Conservation (phyloP, 2,888 invertebrate genomes). For the Nomada fabriciana region DNA sequence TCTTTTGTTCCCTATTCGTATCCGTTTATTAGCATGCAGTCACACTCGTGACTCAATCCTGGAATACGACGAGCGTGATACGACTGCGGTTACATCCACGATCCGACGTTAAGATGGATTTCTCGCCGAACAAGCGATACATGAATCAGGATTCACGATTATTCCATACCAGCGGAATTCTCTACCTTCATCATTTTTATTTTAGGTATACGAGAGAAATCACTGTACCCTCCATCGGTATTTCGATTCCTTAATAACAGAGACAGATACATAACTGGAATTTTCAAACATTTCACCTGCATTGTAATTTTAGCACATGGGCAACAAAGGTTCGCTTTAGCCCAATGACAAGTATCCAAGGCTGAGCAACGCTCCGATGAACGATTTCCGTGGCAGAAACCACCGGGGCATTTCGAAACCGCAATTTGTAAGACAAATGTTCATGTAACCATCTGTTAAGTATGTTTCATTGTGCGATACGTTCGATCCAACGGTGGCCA, state of each 20-base stretch:
- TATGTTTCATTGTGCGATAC: conserved; percentile 61
- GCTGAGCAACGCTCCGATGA: neutral
- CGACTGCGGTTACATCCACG: conserved; percentile 58
- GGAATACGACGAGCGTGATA: conserved; percentile 68
- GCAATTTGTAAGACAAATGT: conserved; percentile 58
- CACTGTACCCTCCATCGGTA: no score
- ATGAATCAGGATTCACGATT: neutral
- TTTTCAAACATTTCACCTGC: no score
- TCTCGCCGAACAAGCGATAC: conserved; percentile 36
- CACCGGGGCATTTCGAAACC: conserved; percentile 2
- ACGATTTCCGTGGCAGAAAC: conserved; percentile 30
- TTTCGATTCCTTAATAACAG: neutral
- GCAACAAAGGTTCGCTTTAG: neutral
- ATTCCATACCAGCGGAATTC: neutral
- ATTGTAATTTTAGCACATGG: no score
- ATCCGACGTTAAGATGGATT: conserved; percentile 41
- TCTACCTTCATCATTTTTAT: neutral
- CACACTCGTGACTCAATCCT: conserved; percentile 46
- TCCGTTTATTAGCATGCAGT: conserved; percentile 72
- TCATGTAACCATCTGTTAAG: conserved; percentile 65
- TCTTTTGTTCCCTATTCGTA: conserved; percentile 59
- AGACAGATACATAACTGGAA: neutral
- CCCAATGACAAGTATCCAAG: conserved; percentile 20
- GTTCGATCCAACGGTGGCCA: conserved; percentile 61
- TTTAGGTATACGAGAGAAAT: neutral